A percentile compares a stretch with the other conserved stretches of the same genome.
Evolutionary conservation across 2,113 vertebrate species (phyloP).

Genomic region (Cottus gobio): DNA sequence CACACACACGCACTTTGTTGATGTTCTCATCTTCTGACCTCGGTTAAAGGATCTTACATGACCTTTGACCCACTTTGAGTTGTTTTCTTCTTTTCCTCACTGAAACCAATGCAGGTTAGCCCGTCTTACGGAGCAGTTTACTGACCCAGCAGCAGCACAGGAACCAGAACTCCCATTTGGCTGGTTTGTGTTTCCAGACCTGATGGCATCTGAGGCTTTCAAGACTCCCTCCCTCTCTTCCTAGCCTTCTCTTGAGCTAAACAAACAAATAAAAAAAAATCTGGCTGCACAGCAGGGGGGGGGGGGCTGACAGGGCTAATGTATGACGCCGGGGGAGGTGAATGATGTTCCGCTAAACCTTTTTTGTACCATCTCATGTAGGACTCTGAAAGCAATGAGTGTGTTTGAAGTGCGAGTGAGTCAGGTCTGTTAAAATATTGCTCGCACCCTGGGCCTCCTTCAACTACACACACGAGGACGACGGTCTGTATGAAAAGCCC

Average conservation of each 20-base stretch:
- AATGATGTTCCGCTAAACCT: not conserved
- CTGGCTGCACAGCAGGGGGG: conserved; percentile 46
- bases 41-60: not conserved
- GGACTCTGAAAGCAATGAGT: conserved; percentile 12
- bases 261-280: conserved; percentile 61
- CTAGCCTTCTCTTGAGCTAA: conserved; percentile 31
- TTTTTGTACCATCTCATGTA: conserved; percentile 18
- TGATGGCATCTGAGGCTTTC: conserved; percentile 22
- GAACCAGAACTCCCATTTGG: conserved; percentile 47
- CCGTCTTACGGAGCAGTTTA: conserved; percentile 30
- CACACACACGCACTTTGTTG: conserved; percentile 1
- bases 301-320: conserved; percentile 39
- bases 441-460: conserved; percentile 48
- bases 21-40: conserved; percentile 3
- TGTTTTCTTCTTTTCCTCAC: conserved; percentile 12
- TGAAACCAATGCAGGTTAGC: not conserved
- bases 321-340: conserved; percentile 11
- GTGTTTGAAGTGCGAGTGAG: conserved; percentile 63
- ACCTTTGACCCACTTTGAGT: conserved; percentile 7
- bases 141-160: conserved; percentile 11
- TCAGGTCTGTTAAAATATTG: conserved; percentile 52
- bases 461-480: not conserved
- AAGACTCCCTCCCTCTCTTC: not conserved
- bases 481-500: no score
- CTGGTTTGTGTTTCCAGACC: conserved; percentile 33